These are phyloP conservation scores for Taurulus bubalis DNA, from an alignment of 2,113 vertebrate species.

Conservation along the genomic window DNA sequence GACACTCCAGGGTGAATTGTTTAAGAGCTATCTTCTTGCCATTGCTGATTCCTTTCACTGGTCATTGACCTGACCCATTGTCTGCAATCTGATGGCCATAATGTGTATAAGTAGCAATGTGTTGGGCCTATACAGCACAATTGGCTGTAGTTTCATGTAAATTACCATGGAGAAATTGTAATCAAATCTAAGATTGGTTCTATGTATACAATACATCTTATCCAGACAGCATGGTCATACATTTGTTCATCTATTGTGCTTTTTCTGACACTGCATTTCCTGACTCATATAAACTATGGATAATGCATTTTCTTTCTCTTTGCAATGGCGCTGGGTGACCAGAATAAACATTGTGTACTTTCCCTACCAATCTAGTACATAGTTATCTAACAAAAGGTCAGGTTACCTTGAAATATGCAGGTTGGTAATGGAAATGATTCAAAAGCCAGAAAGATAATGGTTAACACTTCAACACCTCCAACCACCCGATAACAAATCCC, in stretches of 20 bases:
- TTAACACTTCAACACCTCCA: neutral
- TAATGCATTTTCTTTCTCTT: slow-evolving; percentile 9
- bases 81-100: slow-evolving; percentile 12
- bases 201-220: neutral
- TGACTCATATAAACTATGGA: neutral
- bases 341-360: slow-evolving; percentile 24
- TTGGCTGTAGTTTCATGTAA: slow-evolving; percentile 21
- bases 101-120: slow-evolving; percentile 17
- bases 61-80: slow-evolving; percentile 63
- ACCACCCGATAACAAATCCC: neutral
- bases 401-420: slow-evolving; percentile 22
- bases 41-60: slow-evolving; percentile 39
- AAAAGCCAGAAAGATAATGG: neutral
- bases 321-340: neutral
- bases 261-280: neutral
- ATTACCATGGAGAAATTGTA: neutral
- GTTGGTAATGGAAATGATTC: neutral
- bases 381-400: slow-evolving; percentile 1
- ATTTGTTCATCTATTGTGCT: slow-evolving; percentile 10
- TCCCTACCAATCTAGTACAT: neutral
- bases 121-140: neutral
- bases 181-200: neutral
- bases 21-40: slow-evolving; percentile 49
- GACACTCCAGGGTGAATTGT: slow-evolving; percentile 48
- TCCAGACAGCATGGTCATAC: neutral